Percentiles rank a stretch among this genome's conserved stretches.
These are phyloP conservation scores for Elegia similella DNA, from an alignment of 2,888 invertebrate species.

Conservation along the genomic window DNA sequence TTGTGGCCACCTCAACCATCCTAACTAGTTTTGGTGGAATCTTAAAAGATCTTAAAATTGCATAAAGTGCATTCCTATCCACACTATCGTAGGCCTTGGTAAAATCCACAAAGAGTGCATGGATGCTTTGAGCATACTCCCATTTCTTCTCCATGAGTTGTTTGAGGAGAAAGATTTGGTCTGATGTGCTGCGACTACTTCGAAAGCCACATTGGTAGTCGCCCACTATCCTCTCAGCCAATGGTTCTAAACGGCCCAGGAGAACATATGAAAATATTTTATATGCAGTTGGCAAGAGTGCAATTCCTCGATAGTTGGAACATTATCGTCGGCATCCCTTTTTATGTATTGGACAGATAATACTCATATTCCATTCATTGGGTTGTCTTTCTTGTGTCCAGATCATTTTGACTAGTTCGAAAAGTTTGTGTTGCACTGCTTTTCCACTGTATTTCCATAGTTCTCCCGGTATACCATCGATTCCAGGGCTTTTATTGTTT, in stretches of 20 bases:
- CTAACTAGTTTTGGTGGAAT: conserved; percentile 2
- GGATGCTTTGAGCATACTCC: conserved; percentile 22
- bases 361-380: conserved; percentile 8
- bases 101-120: conserved; percentile 21
- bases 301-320: conserved; percentile 19
- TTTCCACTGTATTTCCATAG: conserved; percentile 4
- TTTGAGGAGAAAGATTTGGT: conserved; percentile 25
- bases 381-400: conserved; percentile 8
- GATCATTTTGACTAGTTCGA: not conserved
- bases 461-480: conserved; percentile 4
- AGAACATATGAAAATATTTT: conserved; percentile 17
- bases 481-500: conserved; percentile 1
- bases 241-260: conserved; percentile 9
- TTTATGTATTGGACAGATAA: conserved; percentile 17
- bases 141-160: conserved; percentile 26
- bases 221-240: conserved; percentile 17
- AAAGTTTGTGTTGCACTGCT: not conserved
- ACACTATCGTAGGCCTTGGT: conserved; percentile 18
- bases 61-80: not conserved
- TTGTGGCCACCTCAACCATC: conserved; percentile 5
- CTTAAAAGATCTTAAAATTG: not conserved
- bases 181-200: conserved; percentile 18
- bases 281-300: conserved; percentile 18
- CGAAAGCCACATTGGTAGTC: conserved; percentile 22
- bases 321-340: conserved; percentile 17